phyloP scores from a whole-genome alignment of 1,140 invertebrate genomes.

The Pachypeltis micranthus region DNA sequence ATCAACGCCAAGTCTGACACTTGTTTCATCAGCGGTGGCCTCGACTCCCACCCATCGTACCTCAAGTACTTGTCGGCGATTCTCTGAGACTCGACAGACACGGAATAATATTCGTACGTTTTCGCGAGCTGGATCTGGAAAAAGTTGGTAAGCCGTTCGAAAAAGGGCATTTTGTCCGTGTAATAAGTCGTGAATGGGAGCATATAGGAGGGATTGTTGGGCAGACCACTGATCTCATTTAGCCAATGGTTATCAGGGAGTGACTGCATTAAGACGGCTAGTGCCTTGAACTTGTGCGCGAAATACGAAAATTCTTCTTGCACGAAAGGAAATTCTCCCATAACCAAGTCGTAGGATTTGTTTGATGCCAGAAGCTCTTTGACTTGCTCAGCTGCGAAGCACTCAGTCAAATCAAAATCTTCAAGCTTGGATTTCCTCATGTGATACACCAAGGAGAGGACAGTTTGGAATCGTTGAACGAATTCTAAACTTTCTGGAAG shows the following conservation, averaged over 20 bases:
- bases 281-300: not conserved
- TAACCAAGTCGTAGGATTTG: not conserved
- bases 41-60: conserved; percentile 22
- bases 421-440: too few species aligned
- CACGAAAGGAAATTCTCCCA: not conserved
- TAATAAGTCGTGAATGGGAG: conserved; percentile 12
- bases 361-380: not conserved
- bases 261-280: not conserved
- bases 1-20: conserved; percentile 22
- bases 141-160: conserved; percentile 15
- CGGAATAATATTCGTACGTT: not conserved
- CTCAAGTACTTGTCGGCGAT: conserved; percentile 19
- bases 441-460: too few species aligned
- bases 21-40: conserved; percentile 22
- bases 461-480: too few species aligned
- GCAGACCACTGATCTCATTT: conserved; percentile 19
- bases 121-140: not conserved
- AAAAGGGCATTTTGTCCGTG: conserved; percentile 22
- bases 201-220: conserved; percentile 21
- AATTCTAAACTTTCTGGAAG: too few species aligned
- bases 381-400: too few species aligned
- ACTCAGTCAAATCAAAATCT: too few species aligned
- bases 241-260: not conserved
- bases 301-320: not conserved
- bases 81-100: not conserved